A percentile compares a stretch with the other conserved stretches of the same genome.
phyloP scores from a whole-genome alignment of 2,113 vertebrate species.

The Halcyon malimbica region DNA sequence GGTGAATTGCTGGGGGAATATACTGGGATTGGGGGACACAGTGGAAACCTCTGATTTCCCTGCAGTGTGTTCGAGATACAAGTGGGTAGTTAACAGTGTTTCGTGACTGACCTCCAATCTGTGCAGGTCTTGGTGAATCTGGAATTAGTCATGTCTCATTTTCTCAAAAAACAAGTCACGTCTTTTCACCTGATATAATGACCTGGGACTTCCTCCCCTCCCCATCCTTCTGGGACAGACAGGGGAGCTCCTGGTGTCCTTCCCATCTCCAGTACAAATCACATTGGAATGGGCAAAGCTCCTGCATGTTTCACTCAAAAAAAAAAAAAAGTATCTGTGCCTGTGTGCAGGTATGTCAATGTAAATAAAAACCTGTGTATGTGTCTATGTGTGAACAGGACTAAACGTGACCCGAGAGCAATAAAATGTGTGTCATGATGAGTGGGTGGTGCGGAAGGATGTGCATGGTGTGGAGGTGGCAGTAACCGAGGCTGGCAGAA shows the following conservation, averaged over 20 bases:
- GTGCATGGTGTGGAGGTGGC: background rate
- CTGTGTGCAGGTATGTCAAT: background rate
- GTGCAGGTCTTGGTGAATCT: background rate
- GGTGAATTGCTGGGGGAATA: background rate
- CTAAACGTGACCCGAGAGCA: background rate
- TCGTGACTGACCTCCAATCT: background rate
- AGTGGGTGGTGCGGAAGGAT: background rate
- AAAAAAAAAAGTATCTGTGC: background rate
- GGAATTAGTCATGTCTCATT: background rate
- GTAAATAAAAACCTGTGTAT: background rate
- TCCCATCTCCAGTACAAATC: background rate
- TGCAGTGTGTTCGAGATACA: background rate
- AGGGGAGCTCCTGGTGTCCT: background rate
- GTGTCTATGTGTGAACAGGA: background rate
- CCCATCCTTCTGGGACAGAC: background rate
- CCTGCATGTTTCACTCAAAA: background rate
- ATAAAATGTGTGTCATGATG: background rate
- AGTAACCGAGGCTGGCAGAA: background rate
- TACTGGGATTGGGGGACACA: background rate
- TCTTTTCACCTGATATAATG: background rate
- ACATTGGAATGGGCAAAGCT: background rate
- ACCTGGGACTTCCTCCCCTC: background rate
- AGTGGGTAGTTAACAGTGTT: background rate
- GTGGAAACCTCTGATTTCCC: background rate
- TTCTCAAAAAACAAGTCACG: background rate